These are phyloP conservation scores for Oreochromis niloticus DNA, from an alignment of 2,113 vertebrate genomes.

Conservation along the genomic window DNA sequence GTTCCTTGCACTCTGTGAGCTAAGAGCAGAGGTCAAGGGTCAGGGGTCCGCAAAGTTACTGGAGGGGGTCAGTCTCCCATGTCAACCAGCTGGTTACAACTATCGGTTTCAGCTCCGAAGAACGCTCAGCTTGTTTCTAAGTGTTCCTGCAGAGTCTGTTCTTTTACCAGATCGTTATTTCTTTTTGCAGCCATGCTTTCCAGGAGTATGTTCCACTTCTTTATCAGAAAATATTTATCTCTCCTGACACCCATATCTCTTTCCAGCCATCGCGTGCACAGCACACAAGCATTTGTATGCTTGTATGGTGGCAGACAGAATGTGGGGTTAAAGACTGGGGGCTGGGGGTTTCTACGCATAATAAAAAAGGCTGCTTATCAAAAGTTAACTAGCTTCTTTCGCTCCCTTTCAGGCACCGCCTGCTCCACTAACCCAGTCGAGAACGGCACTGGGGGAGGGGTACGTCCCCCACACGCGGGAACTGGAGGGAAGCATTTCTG, in stretches of 20 bases:
- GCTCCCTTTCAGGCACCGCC: not conserved
- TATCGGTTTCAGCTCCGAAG: not conserved
- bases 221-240: not conserved
- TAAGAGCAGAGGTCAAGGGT: constrained; percentile 37
- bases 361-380: constrained; percentile 58
- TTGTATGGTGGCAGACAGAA: not conserved
- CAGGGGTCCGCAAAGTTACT: constrained; percentile 19
- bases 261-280: not conserved
- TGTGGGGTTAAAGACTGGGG: not conserved
- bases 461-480: not conserved
- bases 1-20: not conserved
- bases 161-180: not conserved
- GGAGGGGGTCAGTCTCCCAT: constrained; percentile 25
- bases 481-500: not conserved
- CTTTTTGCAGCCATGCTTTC: not conserved
- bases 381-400: constrained; percentile 59
- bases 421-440: constrained; percentile 51
- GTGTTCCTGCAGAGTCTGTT: not conserved
- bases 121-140: not conserved
- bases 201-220: not conserved
- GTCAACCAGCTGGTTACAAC: constrained; percentile 14
- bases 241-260: not conserved
- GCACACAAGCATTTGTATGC: not conserved
- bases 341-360: constrained; percentile 42
- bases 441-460: not conserved